Conservation (phyloP, 1,140 invertebrate genomes). For the Arion vulgaris region DNA sequence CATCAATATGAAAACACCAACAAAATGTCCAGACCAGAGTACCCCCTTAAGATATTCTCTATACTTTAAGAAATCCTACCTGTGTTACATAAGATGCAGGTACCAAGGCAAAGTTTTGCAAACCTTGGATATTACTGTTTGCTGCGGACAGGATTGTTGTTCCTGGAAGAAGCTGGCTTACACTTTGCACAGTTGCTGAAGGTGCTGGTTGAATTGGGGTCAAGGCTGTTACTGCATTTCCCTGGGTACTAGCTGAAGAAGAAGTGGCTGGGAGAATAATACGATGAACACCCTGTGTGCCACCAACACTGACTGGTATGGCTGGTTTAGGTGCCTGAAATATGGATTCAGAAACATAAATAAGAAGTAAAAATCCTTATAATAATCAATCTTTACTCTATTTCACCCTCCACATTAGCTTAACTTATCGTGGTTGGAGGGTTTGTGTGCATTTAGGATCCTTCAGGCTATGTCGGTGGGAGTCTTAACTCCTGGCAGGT, state of each 20-base stretch:
- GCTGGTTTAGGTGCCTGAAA: conserved; percentile 30
- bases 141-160: conserved; percentile 75
- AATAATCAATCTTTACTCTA: too few relatives aligned
- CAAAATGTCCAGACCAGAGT: too few relatives aligned
- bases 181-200: conserved; percentile 66
- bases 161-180: conserved; percentile 73
- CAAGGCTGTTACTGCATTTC: conserved; percentile 40
- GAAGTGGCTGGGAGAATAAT: conserved; percentile 66
- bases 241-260: conserved; percentile 47
- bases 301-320: conserved; percentile 5
- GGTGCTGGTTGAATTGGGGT: conserved; percentile 55
- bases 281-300: conserved; percentile 56
- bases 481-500: too few relatives aligned
- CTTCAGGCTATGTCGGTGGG: too few relatives aligned
- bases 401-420: too few relatives aligned
- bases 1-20: too few relatives aligned
- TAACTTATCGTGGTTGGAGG: too few relatives aligned
- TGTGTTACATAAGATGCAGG: conserved; percentile 78
- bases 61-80: conserved; percentile 44
- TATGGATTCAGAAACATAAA: neutral
- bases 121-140: conserved; percentile 63
- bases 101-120: conserved; percentile 76
- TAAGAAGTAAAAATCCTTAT: neutral
- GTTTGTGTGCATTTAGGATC: too few relatives aligned
- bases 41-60: neutral